phyloP scores from a whole-genome alignment of 2,888 invertebrate genomes.

The Chalcosyrphus nemorum region DNA sequence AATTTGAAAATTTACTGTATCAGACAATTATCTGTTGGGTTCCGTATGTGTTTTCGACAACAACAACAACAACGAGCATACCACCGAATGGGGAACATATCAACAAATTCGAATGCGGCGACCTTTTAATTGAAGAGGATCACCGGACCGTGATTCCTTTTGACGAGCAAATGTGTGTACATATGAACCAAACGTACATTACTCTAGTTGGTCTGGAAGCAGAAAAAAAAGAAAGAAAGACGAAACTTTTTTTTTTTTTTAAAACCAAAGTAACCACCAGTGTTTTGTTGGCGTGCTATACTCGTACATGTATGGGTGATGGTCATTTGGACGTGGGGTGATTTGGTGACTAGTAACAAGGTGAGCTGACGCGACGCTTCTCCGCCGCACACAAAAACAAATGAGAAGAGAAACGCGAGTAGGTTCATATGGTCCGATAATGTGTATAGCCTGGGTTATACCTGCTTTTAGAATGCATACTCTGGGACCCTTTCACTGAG shows the following conservation, averaged over 20 bases:
- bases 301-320: not conserved
- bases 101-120: slow-evolving; percentile 67
- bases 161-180: slow-evolving; percentile 25
- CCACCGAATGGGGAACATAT: slow-evolving; percentile 57
- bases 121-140: slow-evolving; percentile 71
- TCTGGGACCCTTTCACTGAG: not conserved
- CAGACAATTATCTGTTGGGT: slow-evolving; percentile 58
- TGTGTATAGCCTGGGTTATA: too few relatives aligned
- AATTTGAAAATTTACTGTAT: slow-evolving; percentile 64
- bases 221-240: slow-evolving; percentile 6
- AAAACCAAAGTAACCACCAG: not conserved
- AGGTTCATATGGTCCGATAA: not conserved
- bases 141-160: slow-evolving; percentile 71
- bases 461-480: not conserved
- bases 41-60: slow-evolving; percentile 50
- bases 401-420: not conserved
- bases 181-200: not conserved
- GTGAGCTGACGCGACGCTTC: not conserved
- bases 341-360: slow-evolving; percentile 5
- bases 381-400: too few relatives aligned
- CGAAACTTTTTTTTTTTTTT: not conserved
- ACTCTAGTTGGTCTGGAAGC: not conserved
- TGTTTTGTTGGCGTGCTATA: not conserved
- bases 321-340: not conserved
- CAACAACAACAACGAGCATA: slow-evolving; percentile 42